Evolutionary conservation across 2,113 vertebrate genomes (phyloP).

Genomic region (Charadrius vociferus): DNA sequence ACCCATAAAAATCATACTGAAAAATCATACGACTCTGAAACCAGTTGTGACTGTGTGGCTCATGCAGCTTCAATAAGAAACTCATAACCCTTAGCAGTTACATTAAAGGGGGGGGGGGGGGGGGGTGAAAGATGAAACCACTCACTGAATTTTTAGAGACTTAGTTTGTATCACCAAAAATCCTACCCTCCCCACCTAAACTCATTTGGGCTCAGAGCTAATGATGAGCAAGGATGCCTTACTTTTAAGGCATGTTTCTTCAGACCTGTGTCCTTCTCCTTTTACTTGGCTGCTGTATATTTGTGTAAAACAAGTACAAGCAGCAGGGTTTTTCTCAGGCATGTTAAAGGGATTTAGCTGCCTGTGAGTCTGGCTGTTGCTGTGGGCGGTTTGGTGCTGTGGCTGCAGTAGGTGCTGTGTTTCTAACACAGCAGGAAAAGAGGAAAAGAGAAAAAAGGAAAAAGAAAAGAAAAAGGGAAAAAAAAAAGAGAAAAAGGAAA

Average conservation of each 20-base stretch:
- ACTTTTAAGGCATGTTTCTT: not conserved
- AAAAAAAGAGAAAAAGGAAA: too few species aligned
- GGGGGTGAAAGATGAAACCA: not conserved
- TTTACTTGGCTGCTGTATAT: not conserved
- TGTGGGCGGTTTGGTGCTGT: not conserved
- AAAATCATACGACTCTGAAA: not conserved
- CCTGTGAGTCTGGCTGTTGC: not conserved
- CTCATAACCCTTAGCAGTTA: not conserved
- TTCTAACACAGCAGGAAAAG: too few species aligned
- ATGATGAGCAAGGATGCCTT: not conserved
- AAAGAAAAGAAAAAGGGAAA: not conserved
- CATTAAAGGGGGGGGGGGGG: not conserved
- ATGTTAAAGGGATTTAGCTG: not conserved
- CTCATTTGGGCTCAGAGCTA: not conserved
- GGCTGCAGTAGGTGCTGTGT: not conserved
- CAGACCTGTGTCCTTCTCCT: not conserved
- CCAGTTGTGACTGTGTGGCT: not conserved
- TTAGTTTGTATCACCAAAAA: rapidly evolving
- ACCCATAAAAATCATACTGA: not conserved
- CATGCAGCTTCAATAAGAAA: not conserved
- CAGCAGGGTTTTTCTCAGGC: not conserved
- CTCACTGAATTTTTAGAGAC: not conserved
- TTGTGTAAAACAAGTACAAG: not conserved
- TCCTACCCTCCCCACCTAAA: not conserved
- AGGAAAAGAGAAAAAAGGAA: not conserved